These are phyloP conservation scores for Spodoptera frugiperda DNA, from an alignment of 1,140 invertebrate genomes.

Conservation along the genomic window DNA sequence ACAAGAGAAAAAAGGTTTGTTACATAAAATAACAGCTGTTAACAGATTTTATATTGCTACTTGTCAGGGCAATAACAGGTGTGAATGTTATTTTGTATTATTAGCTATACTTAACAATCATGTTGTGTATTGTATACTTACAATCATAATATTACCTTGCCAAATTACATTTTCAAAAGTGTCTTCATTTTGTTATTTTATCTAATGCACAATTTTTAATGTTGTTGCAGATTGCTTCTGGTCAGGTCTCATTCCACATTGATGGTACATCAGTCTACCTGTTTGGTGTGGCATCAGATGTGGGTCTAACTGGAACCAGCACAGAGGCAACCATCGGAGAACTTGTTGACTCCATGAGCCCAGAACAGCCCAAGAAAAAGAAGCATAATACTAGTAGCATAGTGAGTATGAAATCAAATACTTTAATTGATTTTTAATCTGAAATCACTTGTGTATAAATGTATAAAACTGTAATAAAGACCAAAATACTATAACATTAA, in stretches of 20 bases:
- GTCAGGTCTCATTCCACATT: constrained; percentile 89
- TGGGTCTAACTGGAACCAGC: constrained; percentile 84
- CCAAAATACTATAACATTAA: too few relatives aligned
- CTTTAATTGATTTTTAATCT: background rate
- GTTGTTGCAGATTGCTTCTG: constrained; percentile 87
- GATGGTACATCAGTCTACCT: constrained; percentile 87
- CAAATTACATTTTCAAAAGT: too few relatives aligned
- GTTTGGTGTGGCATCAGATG: constrained; percentile 86
- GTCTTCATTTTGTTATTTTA: background rate
- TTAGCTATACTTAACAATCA: too few relatives aligned
- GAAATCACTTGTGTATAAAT: background rate
- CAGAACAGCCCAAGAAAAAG: constrained; percentile 82
- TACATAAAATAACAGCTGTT: too few relatives aligned
- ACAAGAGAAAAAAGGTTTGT: constrained; percentile 86
- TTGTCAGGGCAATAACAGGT: too few relatives aligned
- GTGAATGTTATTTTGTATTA: too few relatives aligned
- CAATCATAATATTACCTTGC: too few relatives aligned
- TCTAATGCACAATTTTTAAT: background rate
- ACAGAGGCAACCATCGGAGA: constrained; percentile 87
- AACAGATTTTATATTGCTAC: too few relatives aligned
- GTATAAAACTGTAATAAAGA: background rate
- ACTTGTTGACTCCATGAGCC: constrained; percentile 81
- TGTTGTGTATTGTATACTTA: too few relatives aligned
- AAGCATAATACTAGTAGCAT: constrained; percentile 78
- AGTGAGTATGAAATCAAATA: constrained; percentile 62